These are phyloP conservation scores for Drosophila willistoni DNA, from an alignment of 1,140 invertebrate genomes.

Conservation along the genomic window DNA sequence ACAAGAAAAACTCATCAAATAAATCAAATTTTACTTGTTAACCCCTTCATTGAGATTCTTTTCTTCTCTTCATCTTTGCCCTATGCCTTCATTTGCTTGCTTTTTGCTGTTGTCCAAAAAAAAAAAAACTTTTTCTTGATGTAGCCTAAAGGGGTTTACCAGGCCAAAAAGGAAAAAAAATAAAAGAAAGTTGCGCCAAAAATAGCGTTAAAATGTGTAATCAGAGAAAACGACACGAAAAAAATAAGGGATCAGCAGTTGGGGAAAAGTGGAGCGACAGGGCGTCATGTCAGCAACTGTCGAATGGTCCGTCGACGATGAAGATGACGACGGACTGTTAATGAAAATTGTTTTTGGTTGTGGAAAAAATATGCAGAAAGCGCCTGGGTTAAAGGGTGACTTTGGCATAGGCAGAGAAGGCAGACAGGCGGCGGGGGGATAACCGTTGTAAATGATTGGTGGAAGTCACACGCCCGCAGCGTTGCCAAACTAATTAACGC, in stretches of 20 bases:
- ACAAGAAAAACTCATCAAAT: conserved; percentile 74
- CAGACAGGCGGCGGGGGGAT: background rate
- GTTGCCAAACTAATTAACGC: conserved; percentile 77
- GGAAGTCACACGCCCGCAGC: conserved; percentile 70
- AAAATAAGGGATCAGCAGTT: conserved; percentile 23
- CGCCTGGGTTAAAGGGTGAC: conserved; percentile 21
- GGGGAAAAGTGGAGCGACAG: conserved; percentile 31
- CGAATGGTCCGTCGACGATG: conserved; percentile 30
- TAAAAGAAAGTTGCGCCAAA: conserved; percentile 62
- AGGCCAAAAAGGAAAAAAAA: conserved; percentile 29
- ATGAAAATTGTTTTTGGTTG: conserved; percentile 73
- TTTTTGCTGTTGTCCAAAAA: conserved; percentile 14
- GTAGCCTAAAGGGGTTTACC: conserved; percentile 67
- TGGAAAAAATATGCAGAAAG: conserved; percentile 51
- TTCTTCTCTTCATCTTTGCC: conserved; percentile 32
- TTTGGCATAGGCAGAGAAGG: conserved; percentile 8
- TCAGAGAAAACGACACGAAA: conserved; percentile 66
- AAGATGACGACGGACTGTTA: conserved; percentile 61
- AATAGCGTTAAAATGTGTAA: conserved; percentile 79
- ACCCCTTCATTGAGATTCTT: conserved; percentile 75
- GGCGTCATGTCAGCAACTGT: conserved; percentile 60
- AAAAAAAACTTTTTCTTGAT: conserved; percentile 49
- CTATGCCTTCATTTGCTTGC: background rate
- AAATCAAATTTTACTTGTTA: conserved; percentile 80
- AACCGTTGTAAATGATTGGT: conserved; percentile 70